Evolutionary conservation across 1,140 invertebrate genomes (phyloP), one percentile per base, ranked within the genome.

Genomic region (Chrysoperla carnea): DNA sequence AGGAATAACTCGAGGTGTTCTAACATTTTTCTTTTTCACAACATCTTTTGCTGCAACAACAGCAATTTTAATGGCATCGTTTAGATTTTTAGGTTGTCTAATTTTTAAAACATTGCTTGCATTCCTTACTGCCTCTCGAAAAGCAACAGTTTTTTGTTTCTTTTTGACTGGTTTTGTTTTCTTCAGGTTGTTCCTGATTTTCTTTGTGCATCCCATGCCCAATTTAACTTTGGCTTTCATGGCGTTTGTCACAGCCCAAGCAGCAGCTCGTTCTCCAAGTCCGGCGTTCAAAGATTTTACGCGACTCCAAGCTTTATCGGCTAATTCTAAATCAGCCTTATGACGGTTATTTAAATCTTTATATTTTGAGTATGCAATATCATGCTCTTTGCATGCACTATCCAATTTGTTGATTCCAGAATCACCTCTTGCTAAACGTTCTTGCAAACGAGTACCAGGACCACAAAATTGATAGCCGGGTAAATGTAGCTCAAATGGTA

Each of bases 381-480:
- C 59, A 44, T 68, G 67, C 28, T 57, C 41, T 49, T 59, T 62
- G 42, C 63, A 66, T n/a, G 58, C 52, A 40, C 48, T 23, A 49
- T 69, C 64, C 23, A 68, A 50, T 23, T 37, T 40, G 54, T 68
- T 68, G 17, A 68, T 54, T 29, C 60, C 58, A 29, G 43, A 39
- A 58, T 67, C 59, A 27, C 57, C 61, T 47, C 59, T 50, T 23
- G 31, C 43, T 50, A 67, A 50, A 41, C 63, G 50, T 52, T 60
- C 49, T 29, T 49, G n/a, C 45, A 67, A 44, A 49, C 62, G 63
- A n/a, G 62, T 69, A n/a, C 60, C 61, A 15, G 62, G 60, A 6
- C 62, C 63, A 42, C 63, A 67, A 45, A 55, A 67, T 29, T 60
- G 49, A 59, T 63, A 68, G 12, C 58, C 58, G 6, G 63, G 62